These are phyloP conservation scores for Mamestra configurata DNA, from an alignment of 1,140 invertebrate species.

Conservation along the genomic window DNA sequence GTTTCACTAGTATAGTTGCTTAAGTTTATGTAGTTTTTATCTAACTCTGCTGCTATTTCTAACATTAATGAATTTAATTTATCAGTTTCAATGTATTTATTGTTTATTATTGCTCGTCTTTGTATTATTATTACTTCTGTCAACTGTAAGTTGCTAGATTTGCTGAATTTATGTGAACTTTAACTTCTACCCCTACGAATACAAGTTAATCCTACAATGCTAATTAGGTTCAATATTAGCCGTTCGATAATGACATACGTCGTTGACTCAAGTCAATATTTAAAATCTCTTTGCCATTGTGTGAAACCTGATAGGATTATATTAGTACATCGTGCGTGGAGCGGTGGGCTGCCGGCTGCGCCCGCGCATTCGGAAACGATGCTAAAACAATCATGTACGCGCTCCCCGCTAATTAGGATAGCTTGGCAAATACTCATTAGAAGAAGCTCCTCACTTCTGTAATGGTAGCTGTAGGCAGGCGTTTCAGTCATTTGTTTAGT, in stretches of 20 bases:
- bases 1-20: too few species aligned
- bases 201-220: conserved; percentile 4
- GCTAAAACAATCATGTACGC: conserved; percentile 36
- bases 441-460: background rate
- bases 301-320: conserved; percentile 50
- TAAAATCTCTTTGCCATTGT: conserved; percentile 41
- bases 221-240: conserved; percentile 38
- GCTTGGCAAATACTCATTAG: conserved; percentile 22
- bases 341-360: conserved; percentile 9
- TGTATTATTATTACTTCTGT: too few species aligned
- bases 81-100: too few species aligned
- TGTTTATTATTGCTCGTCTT: too few species aligned
- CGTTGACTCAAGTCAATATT: conserved; percentile 42
- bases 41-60: too few species aligned
- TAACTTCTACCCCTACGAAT: background rate
- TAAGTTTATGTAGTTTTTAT: too few species aligned
- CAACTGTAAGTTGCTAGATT: background rate
- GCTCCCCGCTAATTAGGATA: conserved; percentile 38
- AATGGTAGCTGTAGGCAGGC: background rate
- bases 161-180: background rate
- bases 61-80: too few species aligned
- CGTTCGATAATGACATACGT: conserved; percentile 37
- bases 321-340: conserved; percentile 43
- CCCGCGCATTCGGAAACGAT: conserved; percentile 32
- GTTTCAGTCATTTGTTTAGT: background rate